Conservation (phyloP, 2,888 invertebrate genomes). For the Harpalus rubripes region DNA sequence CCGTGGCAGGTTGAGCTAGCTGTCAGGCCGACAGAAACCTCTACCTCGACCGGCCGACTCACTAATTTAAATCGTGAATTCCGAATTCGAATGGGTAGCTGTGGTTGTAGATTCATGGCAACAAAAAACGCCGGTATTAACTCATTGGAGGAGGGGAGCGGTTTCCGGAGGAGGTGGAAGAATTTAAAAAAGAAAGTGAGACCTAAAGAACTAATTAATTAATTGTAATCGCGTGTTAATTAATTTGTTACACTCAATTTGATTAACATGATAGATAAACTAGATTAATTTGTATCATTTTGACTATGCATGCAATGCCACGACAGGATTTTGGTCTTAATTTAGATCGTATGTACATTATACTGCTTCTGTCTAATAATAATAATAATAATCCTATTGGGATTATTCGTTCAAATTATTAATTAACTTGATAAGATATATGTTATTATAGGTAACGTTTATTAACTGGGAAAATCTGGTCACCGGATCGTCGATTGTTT, state of each 20-base stretch:
- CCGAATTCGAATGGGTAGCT: constrained; percentile 32
- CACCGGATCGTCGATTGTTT: too few relatives aligned
- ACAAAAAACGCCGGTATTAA: constrained; percentile 56
- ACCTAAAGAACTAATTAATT: constrained; percentile 25
- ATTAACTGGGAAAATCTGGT: too few relatives aligned
- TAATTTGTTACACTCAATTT: constrained; percentile 38
- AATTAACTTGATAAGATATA: too few relatives aligned
- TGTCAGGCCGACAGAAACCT: constrained; percentile 57
- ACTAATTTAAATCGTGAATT: constrained; percentile 60
- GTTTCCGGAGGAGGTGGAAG: constrained; percentile 27
- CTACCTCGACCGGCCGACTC: background rate
- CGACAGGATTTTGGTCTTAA: too few relatives aligned
- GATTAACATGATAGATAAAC: constrained; percentile 39
- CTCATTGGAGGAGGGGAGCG: constrained; percentile 12
- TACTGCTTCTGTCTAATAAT: too few relatives aligned
- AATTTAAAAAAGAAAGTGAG: background rate
- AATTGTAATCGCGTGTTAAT: constrained; percentile 41
- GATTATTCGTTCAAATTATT: too few relatives aligned
- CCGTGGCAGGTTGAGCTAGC: constrained; percentile 33
- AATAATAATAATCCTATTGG: too few relatives aligned
- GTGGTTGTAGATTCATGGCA: constrained; percentile 26
- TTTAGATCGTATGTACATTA: too few relatives aligned
- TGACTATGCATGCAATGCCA: background rate
- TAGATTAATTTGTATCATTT: background rate
- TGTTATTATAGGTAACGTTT: too few relatives aligned